Evolutionary conservation across 2,113 vertebrate genomes (phyloP).

Genomic region (Chauna torquata): DNA sequence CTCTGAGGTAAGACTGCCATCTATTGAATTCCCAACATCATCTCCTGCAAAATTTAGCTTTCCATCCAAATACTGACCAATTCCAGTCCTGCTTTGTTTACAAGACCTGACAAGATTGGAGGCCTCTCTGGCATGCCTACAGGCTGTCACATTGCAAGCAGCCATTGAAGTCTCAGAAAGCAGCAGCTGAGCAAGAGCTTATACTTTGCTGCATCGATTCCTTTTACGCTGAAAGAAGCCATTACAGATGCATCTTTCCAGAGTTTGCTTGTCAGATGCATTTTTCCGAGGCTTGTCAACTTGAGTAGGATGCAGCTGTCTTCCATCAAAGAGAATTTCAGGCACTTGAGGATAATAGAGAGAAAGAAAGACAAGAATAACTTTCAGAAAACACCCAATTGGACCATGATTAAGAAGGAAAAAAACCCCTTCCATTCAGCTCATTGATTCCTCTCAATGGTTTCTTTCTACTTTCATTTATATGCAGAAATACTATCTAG

Average conservation of each 20-base stretch:
- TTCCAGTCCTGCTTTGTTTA: neutral
- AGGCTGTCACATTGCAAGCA: neutral
- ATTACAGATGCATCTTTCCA: neutral
- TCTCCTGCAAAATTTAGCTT: neutral
- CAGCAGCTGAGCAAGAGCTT: neutral
- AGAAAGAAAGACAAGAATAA: conserved; percentile 41
- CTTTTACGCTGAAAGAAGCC: neutral
- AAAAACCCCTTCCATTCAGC: neutral
- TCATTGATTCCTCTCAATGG: conserved; percentile 5
- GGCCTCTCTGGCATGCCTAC: neutral
- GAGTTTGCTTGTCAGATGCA: neutral
- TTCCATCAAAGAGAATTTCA: conserved; percentile 44
- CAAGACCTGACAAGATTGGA: neutral
- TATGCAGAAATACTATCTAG: conserved; percentile 11
- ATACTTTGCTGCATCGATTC: neutral
- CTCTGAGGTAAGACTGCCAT: conserved; percentile 27
- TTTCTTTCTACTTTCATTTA: conserved; percentile 39
- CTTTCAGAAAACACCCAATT: conserved; percentile 28
- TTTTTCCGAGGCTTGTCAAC: conserved; percentile 9
- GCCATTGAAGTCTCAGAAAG: neutral
- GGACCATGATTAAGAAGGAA: conserved; percentile 4
- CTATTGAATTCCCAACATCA: conserved; percentile 23
- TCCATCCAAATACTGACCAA: neutral
- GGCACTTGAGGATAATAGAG: neutral
- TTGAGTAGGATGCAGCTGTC: conserved; percentile 19